Conservation (phyloP, 2,113 vertebrate genomes). For the Eudyptes chrysolophus region DNA sequence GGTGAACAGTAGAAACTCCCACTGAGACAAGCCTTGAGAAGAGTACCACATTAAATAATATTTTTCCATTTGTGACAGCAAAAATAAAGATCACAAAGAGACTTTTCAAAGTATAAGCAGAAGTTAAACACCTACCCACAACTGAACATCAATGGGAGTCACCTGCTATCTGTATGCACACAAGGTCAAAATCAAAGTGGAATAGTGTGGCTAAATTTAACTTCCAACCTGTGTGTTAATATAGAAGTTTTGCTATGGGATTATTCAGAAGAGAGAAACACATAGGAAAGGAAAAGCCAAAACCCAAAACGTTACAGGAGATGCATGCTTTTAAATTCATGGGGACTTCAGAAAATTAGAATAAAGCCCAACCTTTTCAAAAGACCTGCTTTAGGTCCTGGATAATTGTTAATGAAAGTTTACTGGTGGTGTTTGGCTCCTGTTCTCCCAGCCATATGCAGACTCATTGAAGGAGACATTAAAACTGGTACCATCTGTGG, state of each 20-base stretch:
- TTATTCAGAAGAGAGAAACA: not conserved
- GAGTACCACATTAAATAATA: not conserved
- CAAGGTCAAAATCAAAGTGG: not conserved
- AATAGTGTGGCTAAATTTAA: not conserved
- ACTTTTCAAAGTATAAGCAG: not conserved
- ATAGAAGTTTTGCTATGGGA: not conserved
- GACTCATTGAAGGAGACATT: conserved; percentile 25
- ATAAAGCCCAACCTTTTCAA: not conserved
- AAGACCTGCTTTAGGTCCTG: not conserved
- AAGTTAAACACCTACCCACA: not conserved
- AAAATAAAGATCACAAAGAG: not conserved
- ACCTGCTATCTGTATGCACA: not conserved
- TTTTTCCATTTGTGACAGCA: not conserved
- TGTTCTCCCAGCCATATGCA: conserved; percentile 23
- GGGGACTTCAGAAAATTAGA: not conserved
- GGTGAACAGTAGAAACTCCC: not conserved
- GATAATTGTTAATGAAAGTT: not conserved
- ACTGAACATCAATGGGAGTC: not conserved
- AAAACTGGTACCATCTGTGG: conserved; percentile 53
- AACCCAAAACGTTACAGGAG: not conserved
- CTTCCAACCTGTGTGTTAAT: not conserved
- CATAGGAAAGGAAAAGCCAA: not conserved
- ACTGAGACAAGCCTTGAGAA: not conserved
- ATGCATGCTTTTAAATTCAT: not conserved
- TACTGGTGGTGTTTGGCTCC: conserved; percentile 20